Conservation (phyloP, 2,113 vertebrate genomes). For the Halcyon malimbica region DNA sequence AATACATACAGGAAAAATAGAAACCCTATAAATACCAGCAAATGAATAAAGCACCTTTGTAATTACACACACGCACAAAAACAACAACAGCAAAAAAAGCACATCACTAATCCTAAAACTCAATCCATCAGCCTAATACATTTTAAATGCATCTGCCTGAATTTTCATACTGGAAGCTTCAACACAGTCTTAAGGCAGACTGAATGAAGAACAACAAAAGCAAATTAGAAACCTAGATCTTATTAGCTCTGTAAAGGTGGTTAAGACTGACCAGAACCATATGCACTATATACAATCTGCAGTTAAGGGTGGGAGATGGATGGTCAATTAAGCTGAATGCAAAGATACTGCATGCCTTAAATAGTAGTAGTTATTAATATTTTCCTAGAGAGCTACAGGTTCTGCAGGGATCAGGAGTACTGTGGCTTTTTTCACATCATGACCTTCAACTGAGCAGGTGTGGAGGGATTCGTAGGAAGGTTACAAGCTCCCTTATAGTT, state of each 20-base stretch:
- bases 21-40: neutral
- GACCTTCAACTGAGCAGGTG: constrained; percentile 18
- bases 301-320: neutral
- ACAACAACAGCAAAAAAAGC: neutral
- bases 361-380: neutral
- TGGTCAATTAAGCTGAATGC: neutral
- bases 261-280: neutral
- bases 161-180: neutral
- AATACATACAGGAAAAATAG: neutral
- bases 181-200: neutral
- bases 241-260: neutral
- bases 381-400: neutral
- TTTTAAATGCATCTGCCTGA: neutral
- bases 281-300: neutral
- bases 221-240: neutral
- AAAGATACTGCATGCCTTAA: neutral
- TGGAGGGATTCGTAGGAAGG: neutral
- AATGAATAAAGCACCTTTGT: neutral
- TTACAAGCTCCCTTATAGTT: neutral
- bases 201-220: neutral
- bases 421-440: neutral
- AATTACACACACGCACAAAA: neutral
- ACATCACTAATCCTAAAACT: neutral
- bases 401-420: neutral
- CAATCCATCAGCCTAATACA: neutral